Base-by-base conservation (phyloP, 2,797 vertebrate genomes). In the Pseudocheirus occidentalis region DNA sequence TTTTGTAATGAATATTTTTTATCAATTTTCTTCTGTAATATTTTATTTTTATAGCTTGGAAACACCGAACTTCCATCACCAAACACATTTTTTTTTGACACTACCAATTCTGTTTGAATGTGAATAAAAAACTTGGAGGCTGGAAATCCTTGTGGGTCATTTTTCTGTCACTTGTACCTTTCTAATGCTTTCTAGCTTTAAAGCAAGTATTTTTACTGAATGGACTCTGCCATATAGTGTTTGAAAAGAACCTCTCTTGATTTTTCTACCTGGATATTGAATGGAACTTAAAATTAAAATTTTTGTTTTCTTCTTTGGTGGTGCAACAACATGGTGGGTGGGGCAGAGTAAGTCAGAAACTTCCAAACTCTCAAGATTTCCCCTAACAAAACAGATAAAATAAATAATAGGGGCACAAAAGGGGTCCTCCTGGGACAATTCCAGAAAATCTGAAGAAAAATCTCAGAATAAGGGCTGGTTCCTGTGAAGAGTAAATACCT, bases 11-110 rank as follows among this genome's bases (percentile, higher is more conserved):
- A 62, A 62, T 66, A 58, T 28, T 58, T 58, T 34, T 62, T 62
- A 62, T 12, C 29, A 14, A 34, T 34, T 62, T 62, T 62, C 3
- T 28, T 58, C 1, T 12, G 34, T n/a, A 93, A 14, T 58, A 29
- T 55, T 6, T 0, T 1, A 16, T 24, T 7, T 29, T 3, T n/a
- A 9, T 66, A 66, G 31, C 7, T 56, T 50, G 81, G 50, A 11
- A 24, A 31, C 34, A 5, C 16, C 18, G 3, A 50, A 11, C 10
- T 0, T 6, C 2, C 4, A 87, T 46, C 29, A 54, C 31, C 34
- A 62, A 12, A 5, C 12, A 6, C 4, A 0, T 0, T 0, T 11
- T 12, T 0, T 0, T 11, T 12, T 16, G 55, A n/a, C 5, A 0
- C 4, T 54, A 0, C 21, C 18, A 29, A 0, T 40, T 55, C 0